Base-by-base conservation (phyloP, 2,113 vertebrate genomes). In the Bostrychus sinensis region DNA sequence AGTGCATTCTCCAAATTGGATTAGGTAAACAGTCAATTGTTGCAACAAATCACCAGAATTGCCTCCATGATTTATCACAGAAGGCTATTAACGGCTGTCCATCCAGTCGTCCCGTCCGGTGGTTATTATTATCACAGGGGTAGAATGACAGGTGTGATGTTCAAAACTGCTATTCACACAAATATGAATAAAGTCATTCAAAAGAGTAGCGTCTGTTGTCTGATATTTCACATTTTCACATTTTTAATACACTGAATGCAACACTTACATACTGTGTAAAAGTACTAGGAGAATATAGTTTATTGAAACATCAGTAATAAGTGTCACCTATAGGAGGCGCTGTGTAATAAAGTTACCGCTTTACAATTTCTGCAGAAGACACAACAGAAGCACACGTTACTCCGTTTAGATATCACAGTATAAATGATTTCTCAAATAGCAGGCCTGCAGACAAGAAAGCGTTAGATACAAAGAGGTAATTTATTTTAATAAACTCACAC, bases 1-100 rank as follows among this genome's bases (percentile, higher is more conserved):
- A 88, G 86, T 88, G 79, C 85, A 82, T 86, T 85, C 81, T 57
- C 75, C 55, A 83, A 88, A 88, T 77, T 41, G 61, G 77, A 89
- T 90, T 86, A 90, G 10, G 30, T 10, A 36, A 76, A 59, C 61
- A 71, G 79, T 77, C 85, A 86, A 86, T 85, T 85, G 82, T 78
- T 80, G 83, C 75, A 79, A 86, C 83, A 83, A 87, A 86, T 87
- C 75, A 82, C 82, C 76, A 66, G 70, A 74, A 87, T 70, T 84
- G 86, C 81, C 81, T 80, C 9, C 26, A 60, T 87, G 85, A 87
- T 86, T 77, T 76, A 87, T 87, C 66, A 67, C 79, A 83, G 80
- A 75, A 64, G 61, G 77, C 72, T 72, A 62, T 86, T 83, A 81
- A 41, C 59, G 53, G 30, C 63, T 78, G 78, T 83, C 78, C 62